Conservation (phyloP, 2,113 vertebrate species). For the Hymenochirus boettgeri region DNA sequence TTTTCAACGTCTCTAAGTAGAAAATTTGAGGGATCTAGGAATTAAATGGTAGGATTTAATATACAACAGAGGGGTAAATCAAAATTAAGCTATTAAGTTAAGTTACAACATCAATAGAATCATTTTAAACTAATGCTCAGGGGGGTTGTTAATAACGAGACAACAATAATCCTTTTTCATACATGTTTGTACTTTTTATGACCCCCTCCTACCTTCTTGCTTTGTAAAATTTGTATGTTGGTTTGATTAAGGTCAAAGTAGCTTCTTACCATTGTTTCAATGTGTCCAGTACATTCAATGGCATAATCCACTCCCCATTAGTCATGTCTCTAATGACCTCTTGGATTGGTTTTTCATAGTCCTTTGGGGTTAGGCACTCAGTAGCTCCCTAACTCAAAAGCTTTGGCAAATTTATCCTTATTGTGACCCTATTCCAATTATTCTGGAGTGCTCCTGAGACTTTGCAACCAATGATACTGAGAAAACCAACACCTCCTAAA, state of each 20-base stretch:
- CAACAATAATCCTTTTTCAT: too few species aligned
- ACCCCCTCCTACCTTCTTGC: too few species aligned
- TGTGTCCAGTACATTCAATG: conserved; percentile 68
- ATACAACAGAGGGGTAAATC: too few species aligned
- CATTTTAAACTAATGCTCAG: too few species aligned
- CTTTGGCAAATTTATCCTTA: conserved; percentile 70
- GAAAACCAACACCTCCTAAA: conserved; percentile 74
- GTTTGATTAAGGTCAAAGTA: neutral
- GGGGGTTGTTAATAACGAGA: too few species aligned
- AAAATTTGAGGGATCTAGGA: too few species aligned
- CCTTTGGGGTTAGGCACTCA: conserved; percentile 64
- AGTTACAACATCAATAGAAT: too few species aligned
- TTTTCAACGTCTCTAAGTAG: too few species aligned
- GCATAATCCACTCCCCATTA: conserved; percentile 63
- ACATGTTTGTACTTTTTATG: too few species aligned
- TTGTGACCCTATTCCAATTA: conserved; percentile 70
- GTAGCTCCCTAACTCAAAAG: conserved; percentile 68
- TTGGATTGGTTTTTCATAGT: conserved; percentile 61
- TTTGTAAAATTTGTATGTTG: too few species aligned
- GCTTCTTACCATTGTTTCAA: conserved; percentile 66
- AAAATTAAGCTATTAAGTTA: too few species aligned
- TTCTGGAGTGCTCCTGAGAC: conserved; percentile 69
- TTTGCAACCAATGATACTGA: conserved; percentile 75
- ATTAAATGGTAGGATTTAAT: too few species aligned
- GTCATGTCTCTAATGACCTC: conserved; percentile 72